Evolutionary conservation across 1,140 invertebrate genomes (phyloP), one percentile per base, ranked within the genome.

Genomic region (Caerostris darwini): DNA sequence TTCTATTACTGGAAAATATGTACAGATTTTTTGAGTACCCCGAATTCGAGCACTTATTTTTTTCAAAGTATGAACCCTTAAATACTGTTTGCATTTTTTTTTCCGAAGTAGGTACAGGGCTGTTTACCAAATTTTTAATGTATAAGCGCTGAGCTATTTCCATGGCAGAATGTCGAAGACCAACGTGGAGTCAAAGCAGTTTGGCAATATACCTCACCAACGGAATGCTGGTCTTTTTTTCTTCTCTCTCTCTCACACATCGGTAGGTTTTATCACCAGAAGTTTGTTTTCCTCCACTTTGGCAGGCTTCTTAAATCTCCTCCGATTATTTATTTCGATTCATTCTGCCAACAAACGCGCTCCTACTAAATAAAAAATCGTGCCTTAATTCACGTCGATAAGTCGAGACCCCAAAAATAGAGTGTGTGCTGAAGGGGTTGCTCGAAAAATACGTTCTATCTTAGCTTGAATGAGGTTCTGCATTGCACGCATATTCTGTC

Each of bases 271-370:
- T 53, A 77, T 50, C 34, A 77, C 5, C 8, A 5, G 8, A 77
- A 34, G 69, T 77, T 53, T 77, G 69, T 77, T 77, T 77, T 77
- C 69, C 8, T 34, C 10, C 34, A 7, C 7, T 77, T 77, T 77
- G 69, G 69, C 69, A 77, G n/a, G 3, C 69, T 7, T 34, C 19
- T n/a, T 34, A 71, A 77, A 19, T 77, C 69, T 53, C 50, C 69
- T 34, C 34, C 14, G 17, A 67, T 67, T 77, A 77, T 77, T 77
- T 77, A 77, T 77, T 77, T 53, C 69, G 69, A 77, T 77, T 77
- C 69, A 50, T 77, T 5, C 69, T 77, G 69, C 8, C 69, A 77
- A 77, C 69, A 77, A 12, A 77, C 19, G 69, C 34, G 19, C 8
- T 10, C 5, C 69, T 77, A 77, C 69, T 77, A 77, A 77, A 77